Percentiles rank a stretch among this genome's conserved stretches.
Conservation (phyloP, 2,888 invertebrate genomes). For the Malthinus seriepunctatus region DNA sequence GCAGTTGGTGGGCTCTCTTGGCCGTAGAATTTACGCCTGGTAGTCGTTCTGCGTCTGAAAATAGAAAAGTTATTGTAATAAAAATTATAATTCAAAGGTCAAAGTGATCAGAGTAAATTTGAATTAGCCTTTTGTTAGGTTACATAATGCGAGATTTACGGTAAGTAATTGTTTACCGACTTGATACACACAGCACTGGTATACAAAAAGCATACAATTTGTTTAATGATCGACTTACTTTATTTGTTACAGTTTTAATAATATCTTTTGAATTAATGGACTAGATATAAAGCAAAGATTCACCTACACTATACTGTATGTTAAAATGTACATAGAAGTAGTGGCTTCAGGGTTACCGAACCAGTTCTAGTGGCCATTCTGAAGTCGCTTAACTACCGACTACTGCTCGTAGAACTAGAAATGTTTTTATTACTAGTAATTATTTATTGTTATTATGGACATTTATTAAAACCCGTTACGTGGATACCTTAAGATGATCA, state of each 20-base stretch:
- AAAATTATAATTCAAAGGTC: too few relatives aligned
- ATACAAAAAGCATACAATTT: slow-evolving; percentile 3
- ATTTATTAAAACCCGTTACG: slow-evolving; percentile 21
- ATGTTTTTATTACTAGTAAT: slow-evolving; percentile 35
- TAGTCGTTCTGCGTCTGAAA: too few relatives aligned
- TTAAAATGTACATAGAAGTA: slow-evolving; percentile 13
- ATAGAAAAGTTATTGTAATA: too few relatives aligned
- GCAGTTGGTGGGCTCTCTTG: too few relatives aligned
- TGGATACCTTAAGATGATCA: too few relatives aligned
- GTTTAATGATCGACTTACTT: slow-evolving; percentile 38
- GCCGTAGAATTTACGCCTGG: too few relatives aligned
- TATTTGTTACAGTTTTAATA: slow-evolving; percentile 14
- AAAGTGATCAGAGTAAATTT: too few relatives aligned
- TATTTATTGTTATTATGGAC: slow-evolving; percentile 37
- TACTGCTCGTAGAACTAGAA: slow-evolving; percentile 32
- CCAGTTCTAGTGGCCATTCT: slow-evolving; percentile 35
- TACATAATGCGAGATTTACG: too few relatives aligned
- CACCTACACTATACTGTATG: slow-evolving; percentile 15
- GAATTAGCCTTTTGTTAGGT: too few relatives aligned
- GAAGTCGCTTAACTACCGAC: slow-evolving; percentile 38
- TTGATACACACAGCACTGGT: too few relatives aligned
- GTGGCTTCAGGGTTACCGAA: slow-evolving; percentile 26
- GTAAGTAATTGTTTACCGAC: too few relatives aligned
- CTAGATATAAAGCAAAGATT: slow-evolving; percentile 25
- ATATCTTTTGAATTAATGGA: slow-evolving; percentile 8